Conservation (phyloP, 2,888 invertebrate species). For the Psylliodes chrysocephalus region DNA sequence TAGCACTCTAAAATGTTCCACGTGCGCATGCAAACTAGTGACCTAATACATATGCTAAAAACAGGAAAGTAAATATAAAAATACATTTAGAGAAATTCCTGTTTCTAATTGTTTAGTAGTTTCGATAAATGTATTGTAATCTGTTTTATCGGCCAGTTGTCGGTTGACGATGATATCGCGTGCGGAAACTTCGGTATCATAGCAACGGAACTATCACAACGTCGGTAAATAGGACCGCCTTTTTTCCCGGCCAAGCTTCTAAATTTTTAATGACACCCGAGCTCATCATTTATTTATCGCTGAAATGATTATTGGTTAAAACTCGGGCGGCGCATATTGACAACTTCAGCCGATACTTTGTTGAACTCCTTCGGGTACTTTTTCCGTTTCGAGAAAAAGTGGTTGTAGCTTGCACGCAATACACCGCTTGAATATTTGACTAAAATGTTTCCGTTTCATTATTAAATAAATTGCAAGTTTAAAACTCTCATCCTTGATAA, state of each 20-base stretch:
- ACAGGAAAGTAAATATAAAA: too few species aligned
- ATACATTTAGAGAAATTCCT: slow-evolving; percentile 17
- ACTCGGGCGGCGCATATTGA: slow-evolving; percentile 50
- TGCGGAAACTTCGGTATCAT: slow-evolving; percentile 57
- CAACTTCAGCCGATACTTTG: slow-evolving; percentile 47
- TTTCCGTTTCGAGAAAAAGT: slow-evolving; percentile 38
- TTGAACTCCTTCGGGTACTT: slow-evolving; percentile 22
- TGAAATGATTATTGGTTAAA: slow-evolving; percentile 62
- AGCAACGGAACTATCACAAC: slow-evolving; percentile 62
- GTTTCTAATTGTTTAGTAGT: slow-evolving; percentile 24
- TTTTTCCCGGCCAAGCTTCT: slow-evolving; percentile 52
- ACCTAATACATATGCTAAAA: too few species aligned
- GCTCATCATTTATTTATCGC: slow-evolving; percentile 62
- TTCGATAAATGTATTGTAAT: slow-evolving; percentile 41
- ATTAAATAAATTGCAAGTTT: slow-evolving; percentile 10
- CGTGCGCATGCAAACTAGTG: too few species aligned
- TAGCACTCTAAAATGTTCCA: too few species aligned
- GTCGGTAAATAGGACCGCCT: slow-evolving; percentile 49
- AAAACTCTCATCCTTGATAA: too few species aligned
- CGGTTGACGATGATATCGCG: slow-evolving; percentile 63
- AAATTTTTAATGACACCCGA: slow-evolving; percentile 59
- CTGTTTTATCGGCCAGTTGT: slow-evolving; percentile 50
- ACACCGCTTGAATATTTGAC: slow-evolving; percentile 48
- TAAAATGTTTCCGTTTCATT: slow-evolving; percentile 26
- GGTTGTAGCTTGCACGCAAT: slow-evolving; percentile 48